Evolutionary conservation across 2,113 vertebrate species (phyloP).

Genomic region (Thamnophis sirtalis): DNA sequence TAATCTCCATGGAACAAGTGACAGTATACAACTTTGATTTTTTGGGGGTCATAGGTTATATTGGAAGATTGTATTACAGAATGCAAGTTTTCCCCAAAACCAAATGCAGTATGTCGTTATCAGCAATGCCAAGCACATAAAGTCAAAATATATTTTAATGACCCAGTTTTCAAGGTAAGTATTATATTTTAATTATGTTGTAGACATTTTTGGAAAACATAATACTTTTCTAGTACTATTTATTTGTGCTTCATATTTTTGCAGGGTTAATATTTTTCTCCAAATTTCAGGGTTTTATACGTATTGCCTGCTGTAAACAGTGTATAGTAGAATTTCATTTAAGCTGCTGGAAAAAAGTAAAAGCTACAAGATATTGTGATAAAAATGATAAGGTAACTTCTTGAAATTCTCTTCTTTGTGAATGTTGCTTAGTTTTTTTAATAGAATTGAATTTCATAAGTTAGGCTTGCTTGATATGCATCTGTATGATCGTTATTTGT

Average conservation of each 20-base stretch:
- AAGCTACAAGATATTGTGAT: conserved; percentile 75
- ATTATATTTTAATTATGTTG: rapidly evolving
- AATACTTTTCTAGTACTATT: background rate
- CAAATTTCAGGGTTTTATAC: conserved; percentile 83
- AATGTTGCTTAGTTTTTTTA: background rate
- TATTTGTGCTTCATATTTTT: background rate
- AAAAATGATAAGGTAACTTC: conserved; percentile 88
- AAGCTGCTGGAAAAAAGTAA: conserved; percentile 90
- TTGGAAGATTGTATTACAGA: conserved; percentile 75
- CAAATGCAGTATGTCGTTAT: conserved; percentile 84
- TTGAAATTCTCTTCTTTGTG: background rate
- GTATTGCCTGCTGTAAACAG: conserved; percentile 79
- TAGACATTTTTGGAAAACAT: background rate
- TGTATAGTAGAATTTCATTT: conserved; percentile 90
- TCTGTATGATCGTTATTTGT: background rate
- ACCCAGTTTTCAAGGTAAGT: conserved; percentile 93
- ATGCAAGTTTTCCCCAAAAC: conserved; percentile 86
- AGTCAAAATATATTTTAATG: conserved; percentile 86
- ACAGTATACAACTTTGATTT: background rate
- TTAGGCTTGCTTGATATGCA: background rate
- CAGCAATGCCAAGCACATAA: conserved; percentile 76
- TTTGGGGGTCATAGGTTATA: conserved; percentile 60
- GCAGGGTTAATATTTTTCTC: background rate
- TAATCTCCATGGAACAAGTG: background rate
- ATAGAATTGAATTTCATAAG: background rate